Conservation (phyloP, 2,113 vertebrate species). For the Lepus americanus region DNA sequence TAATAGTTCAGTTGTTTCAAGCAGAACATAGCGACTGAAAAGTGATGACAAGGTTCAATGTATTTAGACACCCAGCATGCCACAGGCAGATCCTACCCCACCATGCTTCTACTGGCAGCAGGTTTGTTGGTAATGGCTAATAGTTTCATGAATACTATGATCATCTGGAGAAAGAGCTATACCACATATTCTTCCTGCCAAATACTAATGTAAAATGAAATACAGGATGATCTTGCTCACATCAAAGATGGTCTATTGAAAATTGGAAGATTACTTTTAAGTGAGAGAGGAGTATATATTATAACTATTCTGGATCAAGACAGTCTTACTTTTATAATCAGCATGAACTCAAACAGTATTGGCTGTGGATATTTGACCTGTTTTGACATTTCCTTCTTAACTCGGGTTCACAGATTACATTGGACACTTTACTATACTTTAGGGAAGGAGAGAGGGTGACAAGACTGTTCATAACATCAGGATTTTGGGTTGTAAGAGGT, state of each 20-base stretch:
- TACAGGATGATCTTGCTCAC: not conserved
- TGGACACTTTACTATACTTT: not conserved
- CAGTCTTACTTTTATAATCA: not conserved
- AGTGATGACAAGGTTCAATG: slow-evolving; percentile 39
- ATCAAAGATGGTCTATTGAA: not conserved
- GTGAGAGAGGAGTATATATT: not conserved
- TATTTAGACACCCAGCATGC: not conserved
- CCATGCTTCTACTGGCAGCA: not conserved
- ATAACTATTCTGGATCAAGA: slow-evolving; percentile 20
- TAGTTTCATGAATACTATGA: not conserved
- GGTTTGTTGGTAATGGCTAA: not conserved
- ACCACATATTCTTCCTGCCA: slow-evolving; percentile 21
- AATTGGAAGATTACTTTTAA: not conserved
- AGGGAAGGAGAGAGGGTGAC: not conserved
- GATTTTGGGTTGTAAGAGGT: not conserved
- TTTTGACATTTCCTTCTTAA: slow-evolving; percentile 25
- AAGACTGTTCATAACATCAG: not conserved
- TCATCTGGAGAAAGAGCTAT: not conserved
- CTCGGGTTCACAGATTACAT: not conserved
- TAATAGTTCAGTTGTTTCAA: slow-evolving; percentile 31
- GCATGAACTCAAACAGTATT: not conserved
- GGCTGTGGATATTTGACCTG: slow-evolving; percentile 3
- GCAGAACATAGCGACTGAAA: slow-evolving; percentile 9
- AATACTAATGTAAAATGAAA: slow-evolving; percentile 33
- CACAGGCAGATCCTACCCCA: not conserved